phyloP scores from a whole-genome alignment of 2,113 vertebrate species.

The Podarcis muralis region DNA sequence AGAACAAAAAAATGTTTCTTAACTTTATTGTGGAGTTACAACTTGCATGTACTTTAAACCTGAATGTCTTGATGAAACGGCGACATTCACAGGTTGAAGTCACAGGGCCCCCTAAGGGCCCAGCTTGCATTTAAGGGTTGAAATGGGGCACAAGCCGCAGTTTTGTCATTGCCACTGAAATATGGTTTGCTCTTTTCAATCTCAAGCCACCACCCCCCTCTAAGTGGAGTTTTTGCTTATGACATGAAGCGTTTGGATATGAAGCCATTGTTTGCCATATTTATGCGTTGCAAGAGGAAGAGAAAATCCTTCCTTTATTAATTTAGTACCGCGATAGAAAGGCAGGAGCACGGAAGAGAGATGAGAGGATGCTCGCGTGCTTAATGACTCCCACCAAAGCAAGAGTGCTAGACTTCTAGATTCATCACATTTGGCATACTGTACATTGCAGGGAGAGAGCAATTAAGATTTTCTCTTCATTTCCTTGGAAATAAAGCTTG shows the following conservation, averaged over 20 bases:
- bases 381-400: constrained; percentile 64
- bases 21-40: constrained; percentile 84
- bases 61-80: constrained; percentile 74
- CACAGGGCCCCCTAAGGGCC: constrained; percentile 68
- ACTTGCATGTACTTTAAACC: constrained; percentile 81
- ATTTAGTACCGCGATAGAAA: constrained; percentile 67
- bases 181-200: constrained; percentile 74
- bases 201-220: constrained; percentile 67
- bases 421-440: constrained; percentile 64
- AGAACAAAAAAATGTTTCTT: constrained; percentile 85
- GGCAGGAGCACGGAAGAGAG: constrained; percentile 61
- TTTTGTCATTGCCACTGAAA: constrained; percentile 75
- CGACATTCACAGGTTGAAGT: constrained; percentile 70
- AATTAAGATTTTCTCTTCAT: constrained; percentile 48
- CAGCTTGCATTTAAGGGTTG: constrained; percentile 75
- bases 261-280: constrained; percentile 80
- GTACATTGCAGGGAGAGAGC: constrained; percentile 40
- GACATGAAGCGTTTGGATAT: constrained; percentile 77
- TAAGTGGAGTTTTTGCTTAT: constrained; percentile 73
- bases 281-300: constrained; percentile 71
- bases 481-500: constrained; percentile 63
- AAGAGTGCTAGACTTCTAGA: constrained; percentile 67
- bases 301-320: constrained; percentile 67
- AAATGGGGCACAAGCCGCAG: constrained; percentile 71
- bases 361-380: constrained; percentile 54